Percentiles rank a stretch among this genome's conserved stretches.
Conservation (phyloP, 2,113 vertebrate species). For the Ciconia stormi region DNA sequence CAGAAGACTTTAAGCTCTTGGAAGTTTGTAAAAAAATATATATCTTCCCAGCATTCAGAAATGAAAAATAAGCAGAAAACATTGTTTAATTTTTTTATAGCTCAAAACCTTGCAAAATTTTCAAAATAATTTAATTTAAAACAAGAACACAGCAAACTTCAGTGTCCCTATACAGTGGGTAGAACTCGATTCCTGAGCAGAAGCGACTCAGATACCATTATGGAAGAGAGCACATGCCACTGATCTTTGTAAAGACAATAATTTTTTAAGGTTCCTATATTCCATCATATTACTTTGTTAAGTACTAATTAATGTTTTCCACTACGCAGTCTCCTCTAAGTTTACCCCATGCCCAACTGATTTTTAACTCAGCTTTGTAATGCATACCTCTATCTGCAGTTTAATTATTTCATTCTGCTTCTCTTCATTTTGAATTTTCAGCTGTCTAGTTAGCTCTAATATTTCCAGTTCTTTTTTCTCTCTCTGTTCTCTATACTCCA, state of each 20-base stretch:
- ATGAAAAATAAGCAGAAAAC: neutral
- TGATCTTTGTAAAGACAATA: neutral
- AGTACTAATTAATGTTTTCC: neutral
- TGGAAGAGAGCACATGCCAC: neutral
- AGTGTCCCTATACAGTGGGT: neutral
- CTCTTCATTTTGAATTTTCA: slow-evolving; percentile 86
- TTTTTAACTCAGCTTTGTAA: neutral
- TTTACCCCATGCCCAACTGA: neutral
- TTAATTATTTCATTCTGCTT: slow-evolving; percentile 89
- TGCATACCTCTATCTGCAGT: slow-evolving; percentile 88
- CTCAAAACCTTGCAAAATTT: neutral
- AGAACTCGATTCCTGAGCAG: neutral
- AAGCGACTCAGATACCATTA: neutral
- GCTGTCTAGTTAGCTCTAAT: slow-evolving; percentile 79
- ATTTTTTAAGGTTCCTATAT: neutral
- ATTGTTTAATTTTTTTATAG: neutral
- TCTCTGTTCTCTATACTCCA: slow-evolving; percentile 72
- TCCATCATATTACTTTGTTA: neutral
- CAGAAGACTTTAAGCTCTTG: neutral
- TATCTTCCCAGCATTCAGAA: neutral
- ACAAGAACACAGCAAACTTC: neutral
- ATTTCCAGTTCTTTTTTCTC: slow-evolving; percentile 80
- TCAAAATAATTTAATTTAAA: neutral
- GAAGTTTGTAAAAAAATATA: neutral
- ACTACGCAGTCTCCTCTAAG: neutral